These are phyloP conservation scores for Benthosema pterotum DNA, from an alignment of 2,797 vertebrate genomes.

Conservation along the genomic window DNA sequence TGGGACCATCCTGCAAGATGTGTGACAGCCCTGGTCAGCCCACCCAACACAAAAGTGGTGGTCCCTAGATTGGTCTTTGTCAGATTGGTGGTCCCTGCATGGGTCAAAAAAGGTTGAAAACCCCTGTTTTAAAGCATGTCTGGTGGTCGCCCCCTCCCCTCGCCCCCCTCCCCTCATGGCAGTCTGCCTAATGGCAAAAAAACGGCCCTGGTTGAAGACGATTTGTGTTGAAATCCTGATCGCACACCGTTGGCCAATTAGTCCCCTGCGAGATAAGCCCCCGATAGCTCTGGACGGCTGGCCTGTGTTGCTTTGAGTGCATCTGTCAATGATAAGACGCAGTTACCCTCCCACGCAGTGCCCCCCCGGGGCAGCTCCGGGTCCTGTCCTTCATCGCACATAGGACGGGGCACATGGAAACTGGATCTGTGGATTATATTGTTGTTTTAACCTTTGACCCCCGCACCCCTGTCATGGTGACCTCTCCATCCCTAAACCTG, in stretches of 20 bases:
- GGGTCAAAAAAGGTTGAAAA: no score
- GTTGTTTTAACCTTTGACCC: slow-evolving; percentile 73
- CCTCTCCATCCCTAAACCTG: slow-evolving; percentile 20
- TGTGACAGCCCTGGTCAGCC: no score
- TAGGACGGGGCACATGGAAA: slow-evolving; percentile 27
- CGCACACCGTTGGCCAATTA: not conserved
- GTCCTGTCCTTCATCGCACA: slow-evolving; percentile 66
- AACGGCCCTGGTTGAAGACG: not conserved
- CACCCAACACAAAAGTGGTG: no score
- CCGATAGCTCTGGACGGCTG: slow-evolving; percentile 32
- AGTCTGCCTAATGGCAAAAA: no score
- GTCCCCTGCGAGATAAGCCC: slow-evolving; percentile 19
- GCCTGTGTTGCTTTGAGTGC: slow-evolving; percentile 34
- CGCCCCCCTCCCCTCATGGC: no score
- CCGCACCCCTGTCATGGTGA: slow-evolving; percentile 39
- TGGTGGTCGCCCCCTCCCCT: no score
- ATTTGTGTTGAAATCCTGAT: not conserved
- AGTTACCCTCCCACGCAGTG: slow-evolving; percentile 39
- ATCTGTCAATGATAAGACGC: slow-evolving; percentile 49
- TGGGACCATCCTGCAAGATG: no score
- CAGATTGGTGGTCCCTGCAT: no score
- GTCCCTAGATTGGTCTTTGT: no score
- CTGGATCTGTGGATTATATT: slow-evolving; percentile 61
- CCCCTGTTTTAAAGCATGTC: no score
- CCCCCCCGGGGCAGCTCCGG: slow-evolving; percentile 50